These are phyloP conservation scores for Barypeithes pellucidus DNA, from an alignment of 2,888 invertebrate species.

Conservation along the genomic window DNA sequence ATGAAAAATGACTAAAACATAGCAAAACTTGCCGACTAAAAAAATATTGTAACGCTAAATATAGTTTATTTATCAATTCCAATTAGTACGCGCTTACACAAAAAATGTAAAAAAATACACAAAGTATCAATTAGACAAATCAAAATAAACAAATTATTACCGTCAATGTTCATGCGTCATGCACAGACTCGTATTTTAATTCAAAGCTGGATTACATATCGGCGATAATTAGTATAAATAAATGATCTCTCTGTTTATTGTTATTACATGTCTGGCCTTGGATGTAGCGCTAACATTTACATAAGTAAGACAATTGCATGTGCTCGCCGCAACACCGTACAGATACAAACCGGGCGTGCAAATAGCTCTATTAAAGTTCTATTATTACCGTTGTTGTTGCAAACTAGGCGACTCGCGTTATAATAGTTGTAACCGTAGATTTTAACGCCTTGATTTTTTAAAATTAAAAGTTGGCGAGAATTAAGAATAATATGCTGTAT, in stretches of 20 bases:
- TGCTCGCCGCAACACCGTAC: conserved; percentile 19
- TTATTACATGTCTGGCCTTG: conserved; percentile 48
- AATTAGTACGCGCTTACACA: background rate
- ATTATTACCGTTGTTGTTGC: conserved; percentile 23
- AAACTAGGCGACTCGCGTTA: background rate
- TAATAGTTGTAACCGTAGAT: too few relatives aligned
- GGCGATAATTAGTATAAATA: conserved; percentile 36
- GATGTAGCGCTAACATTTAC: conserved; percentile 36
- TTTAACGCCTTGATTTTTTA: background rate
- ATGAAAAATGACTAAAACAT: too few relatives aligned
- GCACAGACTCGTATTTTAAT: conserved; percentile 23
- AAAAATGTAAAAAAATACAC: background rate
- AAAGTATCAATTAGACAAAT: conserved; percentile 8
- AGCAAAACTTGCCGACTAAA: too few relatives aligned
- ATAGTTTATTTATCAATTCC: conserved; percentile 1
- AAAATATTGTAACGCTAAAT: too few relatives aligned
- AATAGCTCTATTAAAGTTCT: conserved; percentile 31
- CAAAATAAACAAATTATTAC: conserved; percentile 14
- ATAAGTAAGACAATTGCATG: conserved; percentile 35
- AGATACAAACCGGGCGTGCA: conserved; percentile 17
- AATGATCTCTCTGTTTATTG: conserved; percentile 28
- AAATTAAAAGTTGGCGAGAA: background rate
- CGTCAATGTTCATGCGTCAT: conserved; percentile 15
- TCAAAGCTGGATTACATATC: conserved; percentile 26
- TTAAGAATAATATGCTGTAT: too few relatives aligned